Evolutionary conservation across 1,140 invertebrate genomes (phyloP).

Genomic region (Ylistrum balloti): DNA sequence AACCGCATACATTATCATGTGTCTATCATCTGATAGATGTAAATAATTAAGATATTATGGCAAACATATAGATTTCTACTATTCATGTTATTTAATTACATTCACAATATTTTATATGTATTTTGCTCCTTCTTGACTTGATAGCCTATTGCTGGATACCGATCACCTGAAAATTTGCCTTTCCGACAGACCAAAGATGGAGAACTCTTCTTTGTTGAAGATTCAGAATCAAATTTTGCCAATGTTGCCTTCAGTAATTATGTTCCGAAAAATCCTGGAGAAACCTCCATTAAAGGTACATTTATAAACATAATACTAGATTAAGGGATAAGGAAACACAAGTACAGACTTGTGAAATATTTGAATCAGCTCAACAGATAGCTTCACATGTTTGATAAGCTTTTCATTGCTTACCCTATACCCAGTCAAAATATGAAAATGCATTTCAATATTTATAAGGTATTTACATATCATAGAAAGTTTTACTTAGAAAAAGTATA

Average conservation of each 20-base stretch:
- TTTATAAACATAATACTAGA: neutral
- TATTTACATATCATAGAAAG: too few relatives aligned
- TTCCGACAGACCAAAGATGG: conserved; percentile 75
- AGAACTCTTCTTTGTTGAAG: conserved; percentile 77
- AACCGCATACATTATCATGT: neutral
- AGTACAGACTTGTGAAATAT: neutral
- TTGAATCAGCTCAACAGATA: too few relatives aligned
- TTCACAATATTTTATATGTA: conserved; percentile 9
- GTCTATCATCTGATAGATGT: neutral
- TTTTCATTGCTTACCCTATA: too few relatives aligned
- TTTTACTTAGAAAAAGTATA: too few relatives aligned
- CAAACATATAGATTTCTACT: neutral
- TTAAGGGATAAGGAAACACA: neutral
- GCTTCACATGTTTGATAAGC: too few relatives aligned
- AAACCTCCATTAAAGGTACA: conserved; percentile 78
- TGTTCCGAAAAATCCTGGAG: conserved; percentile 71
- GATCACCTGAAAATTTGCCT: conserved; percentile 66
- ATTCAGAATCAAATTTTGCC: conserved; percentile 71
- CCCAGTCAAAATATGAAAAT: too few relatives aligned
- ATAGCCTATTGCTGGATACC: conserved; percentile 77
- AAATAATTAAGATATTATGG: neutral
- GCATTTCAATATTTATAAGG: too few relatives aligned
- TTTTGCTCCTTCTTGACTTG: conserved; percentile 50
- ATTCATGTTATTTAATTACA: neutral
- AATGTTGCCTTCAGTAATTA: conserved; percentile 68